Percentiles rank a stretch among this genome's conserved stretches.
These are phyloP conservation scores for Camponotus pennsylvanicus DNA, from an alignment of 1,140 invertebrate genomes.

Conservation along the genomic window DNA sequence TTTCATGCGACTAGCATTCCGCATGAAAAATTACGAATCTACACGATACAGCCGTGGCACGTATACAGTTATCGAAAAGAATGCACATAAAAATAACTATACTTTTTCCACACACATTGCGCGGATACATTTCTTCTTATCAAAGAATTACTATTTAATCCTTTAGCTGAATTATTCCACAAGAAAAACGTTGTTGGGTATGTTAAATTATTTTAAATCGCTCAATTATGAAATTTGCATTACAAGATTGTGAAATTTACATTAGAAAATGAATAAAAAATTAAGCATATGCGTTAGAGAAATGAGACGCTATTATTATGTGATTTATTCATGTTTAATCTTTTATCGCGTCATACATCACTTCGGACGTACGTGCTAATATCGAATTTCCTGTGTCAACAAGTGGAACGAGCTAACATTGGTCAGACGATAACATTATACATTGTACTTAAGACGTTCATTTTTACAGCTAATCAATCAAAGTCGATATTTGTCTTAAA, in stretches of 20 bases:
- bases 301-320: background rate
- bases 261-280: background rate
- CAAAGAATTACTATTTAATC: background rate
- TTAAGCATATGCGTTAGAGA: background rate
- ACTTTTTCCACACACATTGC: background rate
- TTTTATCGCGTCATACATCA: background rate
- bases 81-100: background rate
- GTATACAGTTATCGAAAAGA: background rate
- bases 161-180: background rate
- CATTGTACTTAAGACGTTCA: background rate
- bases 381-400: conserved; percentile 22
- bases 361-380: background rate
- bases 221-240: background rate
- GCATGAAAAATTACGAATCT: conserved; percentile 8
- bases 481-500: background rate
- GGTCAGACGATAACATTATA: background rate
- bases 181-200: background rate
- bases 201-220: background rate
- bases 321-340: background rate
- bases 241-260: background rate
- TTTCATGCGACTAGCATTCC: conserved; percentile 1
- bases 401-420: conserved; percentile 33
- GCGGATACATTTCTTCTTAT: background rate
- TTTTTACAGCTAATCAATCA: conserved; percentile 40
- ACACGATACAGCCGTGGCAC: background rate